Conservation (phyloP, 2,797 vertebrate species). For the Alexandromys oeconomus region DNA sequence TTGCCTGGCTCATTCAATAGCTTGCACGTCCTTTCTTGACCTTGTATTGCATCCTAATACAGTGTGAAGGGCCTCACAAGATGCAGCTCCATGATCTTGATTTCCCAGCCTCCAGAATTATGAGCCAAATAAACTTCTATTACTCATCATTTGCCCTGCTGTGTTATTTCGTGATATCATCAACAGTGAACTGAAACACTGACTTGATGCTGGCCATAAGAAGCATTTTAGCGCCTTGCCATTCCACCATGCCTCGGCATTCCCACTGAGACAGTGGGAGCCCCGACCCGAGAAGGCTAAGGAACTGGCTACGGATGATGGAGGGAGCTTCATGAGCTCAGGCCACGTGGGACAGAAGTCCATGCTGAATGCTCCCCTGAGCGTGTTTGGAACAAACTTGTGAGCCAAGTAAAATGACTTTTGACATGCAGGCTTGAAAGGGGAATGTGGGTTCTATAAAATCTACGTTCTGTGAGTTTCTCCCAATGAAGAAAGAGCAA, state of each 20-base stretch:
- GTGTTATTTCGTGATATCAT: neutral
- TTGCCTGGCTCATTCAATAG: neutral
- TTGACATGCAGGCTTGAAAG: conserved; percentile 18
- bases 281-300: fast-evolving
- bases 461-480: neutral
- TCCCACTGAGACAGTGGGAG: neutral
- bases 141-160: neutral
- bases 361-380: neutral
- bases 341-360: neutral
- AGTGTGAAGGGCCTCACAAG: neutral
- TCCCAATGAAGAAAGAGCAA: conserved; percentile 10
- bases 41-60: neutral
- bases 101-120: neutral
- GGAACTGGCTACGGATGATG: neutral
- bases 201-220: neutral
- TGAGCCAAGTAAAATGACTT: neutral
- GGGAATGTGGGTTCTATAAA: neutral
- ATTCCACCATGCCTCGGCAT: neutral
- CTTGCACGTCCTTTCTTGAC: neutral
- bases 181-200: neutral
- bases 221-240: neutral
- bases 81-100: neutral
- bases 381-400: neutral
- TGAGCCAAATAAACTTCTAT: neutral
- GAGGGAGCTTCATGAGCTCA: neutral